phyloP scores from a whole-genome alignment of 2,888 invertebrate species.

The Pachymerium ferrugineum region DNA sequence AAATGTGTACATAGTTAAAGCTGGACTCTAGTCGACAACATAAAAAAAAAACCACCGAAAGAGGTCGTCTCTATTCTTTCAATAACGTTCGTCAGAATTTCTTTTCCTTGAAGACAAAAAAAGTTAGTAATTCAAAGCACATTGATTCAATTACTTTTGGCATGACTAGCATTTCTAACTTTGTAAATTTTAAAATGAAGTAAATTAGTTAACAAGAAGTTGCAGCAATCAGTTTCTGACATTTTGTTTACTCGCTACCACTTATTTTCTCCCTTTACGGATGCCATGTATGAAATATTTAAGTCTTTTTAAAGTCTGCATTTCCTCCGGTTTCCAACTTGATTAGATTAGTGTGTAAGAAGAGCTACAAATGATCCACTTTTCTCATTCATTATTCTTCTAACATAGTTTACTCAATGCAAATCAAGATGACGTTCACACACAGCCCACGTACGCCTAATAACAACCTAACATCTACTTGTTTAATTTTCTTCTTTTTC shows the following conservation, averaged over 20 bases:
- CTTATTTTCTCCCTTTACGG: not conserved
- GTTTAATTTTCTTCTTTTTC: not conserved
- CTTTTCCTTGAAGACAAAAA: not conserved
- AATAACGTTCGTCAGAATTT: slow-evolving; percentile 1
- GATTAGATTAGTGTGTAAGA: not conserved
- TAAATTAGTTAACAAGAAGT: not conserved
- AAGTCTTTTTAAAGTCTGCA: not conserved
- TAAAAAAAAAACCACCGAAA: not conserved
- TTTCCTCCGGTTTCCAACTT: not conserved
- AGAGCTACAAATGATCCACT: not conserved
- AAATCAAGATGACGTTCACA: not conserved
- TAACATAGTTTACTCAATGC: not conserved
- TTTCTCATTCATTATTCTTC: slow-evolving; percentile 6
- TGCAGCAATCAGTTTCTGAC: not conserved
- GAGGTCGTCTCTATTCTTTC: not conserved
- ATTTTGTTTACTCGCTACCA: not conserved
- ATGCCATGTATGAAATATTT: no score
- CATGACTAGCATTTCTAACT: not conserved
- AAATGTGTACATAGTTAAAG: not conserved
- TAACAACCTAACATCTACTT: not conserved
- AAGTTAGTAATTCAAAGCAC: not conserved
- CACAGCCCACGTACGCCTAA: not conserved
- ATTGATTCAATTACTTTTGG: not conserved
- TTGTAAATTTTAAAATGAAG: not conserved
- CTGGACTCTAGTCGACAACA: not conserved